These are phyloP conservation scores for Liparis tanakae DNA, from an alignment of 2,797 vertebrate species.

Conservation along the genomic window DNA sequence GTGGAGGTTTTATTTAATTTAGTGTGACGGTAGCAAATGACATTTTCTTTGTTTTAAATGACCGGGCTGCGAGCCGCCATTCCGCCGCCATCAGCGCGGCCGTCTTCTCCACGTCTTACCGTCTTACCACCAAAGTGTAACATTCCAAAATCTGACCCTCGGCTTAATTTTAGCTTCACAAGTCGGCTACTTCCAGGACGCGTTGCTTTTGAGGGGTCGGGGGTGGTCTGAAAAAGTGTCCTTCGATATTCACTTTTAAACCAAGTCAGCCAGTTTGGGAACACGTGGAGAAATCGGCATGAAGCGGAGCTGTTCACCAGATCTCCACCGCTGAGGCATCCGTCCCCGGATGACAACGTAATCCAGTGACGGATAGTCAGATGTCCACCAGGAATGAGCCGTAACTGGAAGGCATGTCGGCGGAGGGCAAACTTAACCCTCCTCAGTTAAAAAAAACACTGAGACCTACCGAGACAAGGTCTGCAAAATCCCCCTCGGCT, in stretches of 20 bases:
- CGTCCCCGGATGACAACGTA: conserved; percentile 13
- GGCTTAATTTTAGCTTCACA: conserved; percentile 86
- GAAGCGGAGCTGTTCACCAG: not conserved
- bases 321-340: not conserved
- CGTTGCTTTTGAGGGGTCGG: too few relatives aligned
- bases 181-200: conserved; percentile 73
- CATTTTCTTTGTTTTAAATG: not conserved
- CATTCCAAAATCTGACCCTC: conserved; percentile 80
- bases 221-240: not conserved
- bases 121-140: conserved; percentile 79
- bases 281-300: not conserved
- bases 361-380: conserved; percentile 17
- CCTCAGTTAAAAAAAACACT: conserved; percentile 13
- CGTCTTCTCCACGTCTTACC: conserved; percentile 71
- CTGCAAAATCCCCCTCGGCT: conserved; percentile 53
- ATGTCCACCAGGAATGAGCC: conserved; percentile 31
- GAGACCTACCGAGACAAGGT: conserved; percentile 42
- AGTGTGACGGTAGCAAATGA: not conserved
- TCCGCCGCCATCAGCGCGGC: conserved; percentile 60
- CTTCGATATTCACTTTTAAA: not conserved
- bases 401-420: conserved; percentile 11
- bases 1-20: not conserved
- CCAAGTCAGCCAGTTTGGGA: not conserved
- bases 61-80: not conserved
- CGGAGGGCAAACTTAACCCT: conserved; percentile 7